Evolutionary conservation across 2,888 invertebrate genomes (phyloP), one percentile per base, ranked within the genome.

Genomic region (Phasia obesa): DNA sequence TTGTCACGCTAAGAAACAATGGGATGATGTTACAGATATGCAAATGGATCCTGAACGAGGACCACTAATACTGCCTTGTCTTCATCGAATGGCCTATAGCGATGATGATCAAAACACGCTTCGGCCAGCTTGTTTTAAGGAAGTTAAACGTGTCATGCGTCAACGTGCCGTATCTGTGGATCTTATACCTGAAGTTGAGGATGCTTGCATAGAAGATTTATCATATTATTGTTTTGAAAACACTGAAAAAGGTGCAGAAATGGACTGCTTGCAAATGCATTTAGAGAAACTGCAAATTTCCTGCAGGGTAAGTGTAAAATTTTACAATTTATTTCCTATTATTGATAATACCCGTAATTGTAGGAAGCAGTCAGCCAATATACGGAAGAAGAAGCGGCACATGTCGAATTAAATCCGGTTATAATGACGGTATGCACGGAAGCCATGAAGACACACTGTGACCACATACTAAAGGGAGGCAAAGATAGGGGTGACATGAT

Each of bases 141-240:
- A 99, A 92, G 95, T 99, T 3, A 94, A 95, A 86, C 94, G 97
- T 84, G 97, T 98, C 0, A 98, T 99, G 97, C 93, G 97, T 35
- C 97, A 97, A 90, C 93, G 99, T 84, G 98, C 99, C 0, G 93
- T 96, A 7, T 97, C 96, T 88, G 98, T 99, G 1, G 97, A 98
- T 89, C 93, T 99, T 49, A 95, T 98, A 88, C 99, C 99, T 1
- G 97, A 98, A 91, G 95, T 99, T 60, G 99, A 99, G 92, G 96
- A 96, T 87, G 93, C 93, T 44, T 99, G 99, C 89, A 93, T 99
- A 23, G 94, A 94, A 83, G 98, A 99, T 87, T 93, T 99, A 21
- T 95, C 96, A 0, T 93, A 93, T 78, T 93, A 94, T 86, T 99
- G 99, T 90, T 95, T 94, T 78, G 95, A 96, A 85, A 95, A 96